phyloP scores from a whole-genome alignment of 2,113 vertebrate species.

The Cryptomyrus ogoouensis region DNA sequence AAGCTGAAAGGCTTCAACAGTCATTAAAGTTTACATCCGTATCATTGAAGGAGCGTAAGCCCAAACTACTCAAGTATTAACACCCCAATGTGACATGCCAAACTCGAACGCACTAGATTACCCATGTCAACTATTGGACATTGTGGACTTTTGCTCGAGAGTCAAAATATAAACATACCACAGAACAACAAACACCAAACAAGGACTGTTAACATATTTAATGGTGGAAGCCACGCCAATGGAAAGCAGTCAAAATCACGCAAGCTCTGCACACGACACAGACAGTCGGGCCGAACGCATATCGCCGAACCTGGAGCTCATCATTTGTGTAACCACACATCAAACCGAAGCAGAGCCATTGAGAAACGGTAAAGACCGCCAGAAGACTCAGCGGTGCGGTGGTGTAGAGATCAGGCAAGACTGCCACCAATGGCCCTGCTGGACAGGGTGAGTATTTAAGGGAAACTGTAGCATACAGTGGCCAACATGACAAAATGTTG shows the following conservation, averaged over 20 bases:
- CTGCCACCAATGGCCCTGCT: neutral
- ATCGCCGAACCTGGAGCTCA: neutral
- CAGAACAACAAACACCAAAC: neutral
- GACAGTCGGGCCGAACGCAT: neutral
- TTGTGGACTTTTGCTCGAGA: neutral
- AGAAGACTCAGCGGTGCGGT: neutral
- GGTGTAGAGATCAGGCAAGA: neutral
- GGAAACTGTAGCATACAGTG: neutral
- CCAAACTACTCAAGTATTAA: neutral
- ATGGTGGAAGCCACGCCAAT: neutral
- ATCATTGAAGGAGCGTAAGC: neutral
- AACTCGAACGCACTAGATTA: neutral
- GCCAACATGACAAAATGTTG: neutral
- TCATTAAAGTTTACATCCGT: neutral
- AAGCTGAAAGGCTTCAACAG: neutral
- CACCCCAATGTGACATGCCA: neutral
- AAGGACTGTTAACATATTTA: too few species aligned
- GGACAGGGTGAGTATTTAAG: neutral
- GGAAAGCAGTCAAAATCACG: neutral
- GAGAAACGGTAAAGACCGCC: neutral
- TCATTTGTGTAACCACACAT: fast-evolving
- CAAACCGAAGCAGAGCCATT: neutral
- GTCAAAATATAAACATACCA: neutral
- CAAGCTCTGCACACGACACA: neutral
- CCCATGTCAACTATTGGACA: neutral